Evolutionary conservation across 2,888 invertebrate genomes (phyloP).

Genomic region (Imbricaverruca yamaguchii): DNA sequence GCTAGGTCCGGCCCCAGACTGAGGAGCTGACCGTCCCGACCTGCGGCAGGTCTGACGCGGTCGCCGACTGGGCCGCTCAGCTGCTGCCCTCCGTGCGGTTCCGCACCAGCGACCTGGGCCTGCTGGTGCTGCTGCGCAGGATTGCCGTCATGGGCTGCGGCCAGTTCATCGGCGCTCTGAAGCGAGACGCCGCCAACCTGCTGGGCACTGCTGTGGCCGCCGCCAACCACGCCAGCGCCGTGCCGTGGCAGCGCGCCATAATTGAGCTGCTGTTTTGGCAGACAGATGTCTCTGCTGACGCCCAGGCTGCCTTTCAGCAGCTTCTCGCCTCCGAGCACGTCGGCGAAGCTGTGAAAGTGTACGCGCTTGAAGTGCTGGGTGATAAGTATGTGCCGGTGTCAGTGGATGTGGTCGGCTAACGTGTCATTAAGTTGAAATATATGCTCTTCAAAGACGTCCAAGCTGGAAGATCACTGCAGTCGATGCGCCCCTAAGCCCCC

Average conservation of each 20-base stretch:
- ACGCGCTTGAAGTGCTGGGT: background rate
- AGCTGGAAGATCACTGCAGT: no score
- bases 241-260: background rate
- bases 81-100: background rate
- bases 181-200: slow-evolving; percentile 10
- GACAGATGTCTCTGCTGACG: background rate
- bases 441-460: no score
- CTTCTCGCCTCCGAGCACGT: background rate
- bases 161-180: slow-evolving; percentile 13
- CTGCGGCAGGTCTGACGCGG: slow-evolving; percentile 36
- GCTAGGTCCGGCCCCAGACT: no score
- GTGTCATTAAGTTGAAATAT: no score
- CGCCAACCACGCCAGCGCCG: background rate
- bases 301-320: background rate
- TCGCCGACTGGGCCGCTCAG: slow-evolving; percentile 34
- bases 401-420: background rate
- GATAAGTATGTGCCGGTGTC: background rate
- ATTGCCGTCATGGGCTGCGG: slow-evolving; percentile 33
- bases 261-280: slow-evolving; percentile 16
- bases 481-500: no score
- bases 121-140: slow-evolving; percentile 37
- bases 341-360: background rate
- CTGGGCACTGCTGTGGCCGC: background rate
- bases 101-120: background rate
- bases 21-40: no score